Evolutionary conservation across 2,888 invertebrate genomes (phyloP).

Genomic region (Agrochola macilenta): DNA sequence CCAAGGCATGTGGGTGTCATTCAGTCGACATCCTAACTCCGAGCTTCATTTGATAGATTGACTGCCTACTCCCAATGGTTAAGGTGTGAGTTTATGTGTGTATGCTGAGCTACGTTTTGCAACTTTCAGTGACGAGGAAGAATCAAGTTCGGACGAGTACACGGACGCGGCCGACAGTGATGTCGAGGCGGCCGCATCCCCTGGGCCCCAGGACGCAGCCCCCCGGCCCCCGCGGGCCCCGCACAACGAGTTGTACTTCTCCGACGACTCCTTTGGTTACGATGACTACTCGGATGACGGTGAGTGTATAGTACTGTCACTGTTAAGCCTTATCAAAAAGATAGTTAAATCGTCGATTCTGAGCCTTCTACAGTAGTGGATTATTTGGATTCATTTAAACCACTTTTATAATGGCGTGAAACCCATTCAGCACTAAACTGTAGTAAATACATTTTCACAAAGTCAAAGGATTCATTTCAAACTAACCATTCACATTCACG

Average conservation of each 20-base stretch:
- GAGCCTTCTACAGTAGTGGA: background rate
- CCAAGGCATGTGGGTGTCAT: too few species aligned
- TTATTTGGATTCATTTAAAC: background rate
- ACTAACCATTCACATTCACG: background rate
- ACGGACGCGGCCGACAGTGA: constrained; percentile 82
- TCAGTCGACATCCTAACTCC: too few species aligned
- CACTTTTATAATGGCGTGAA: background rate
- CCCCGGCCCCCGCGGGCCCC: constrained; percentile 63
- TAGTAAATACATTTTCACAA: background rate
- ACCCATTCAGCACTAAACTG: background rate
- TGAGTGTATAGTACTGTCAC: constrained; percentile 56
- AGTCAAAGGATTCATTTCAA: background rate
- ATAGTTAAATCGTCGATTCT: background rate
- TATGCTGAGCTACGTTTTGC: background rate
- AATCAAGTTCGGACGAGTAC: constrained; percentile 85
- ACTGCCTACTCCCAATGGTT: too few species aligned
- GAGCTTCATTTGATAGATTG: background rate
- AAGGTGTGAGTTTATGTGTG: background rate
- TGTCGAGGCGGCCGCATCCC: constrained; percentile 72
- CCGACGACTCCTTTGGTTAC: constrained; percentile 86
- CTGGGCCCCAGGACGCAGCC: constrained; percentile 67
- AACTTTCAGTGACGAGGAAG: constrained; percentile 80
- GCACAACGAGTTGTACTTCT: constrained; percentile 78
- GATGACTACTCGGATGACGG: constrained; percentile 87
- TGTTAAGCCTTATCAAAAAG: background rate